Conservation (phyloP, 2,113 vertebrate genomes). For the Pao palembangensis region DNA sequence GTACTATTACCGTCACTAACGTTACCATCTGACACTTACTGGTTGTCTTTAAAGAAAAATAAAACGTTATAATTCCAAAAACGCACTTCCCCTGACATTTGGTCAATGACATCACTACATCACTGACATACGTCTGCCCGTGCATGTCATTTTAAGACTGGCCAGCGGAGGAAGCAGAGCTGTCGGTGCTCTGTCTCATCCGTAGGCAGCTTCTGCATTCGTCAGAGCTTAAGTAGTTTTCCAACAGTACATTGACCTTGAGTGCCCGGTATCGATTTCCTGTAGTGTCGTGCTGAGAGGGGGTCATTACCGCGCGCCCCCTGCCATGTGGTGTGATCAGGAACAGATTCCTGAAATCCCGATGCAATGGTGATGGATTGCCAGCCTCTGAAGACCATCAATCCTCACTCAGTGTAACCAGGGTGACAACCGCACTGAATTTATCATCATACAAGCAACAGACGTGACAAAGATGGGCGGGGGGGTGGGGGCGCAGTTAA, state of each 20-base stretch:
- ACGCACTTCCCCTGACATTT: no score
- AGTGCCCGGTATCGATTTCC: slow-evolving; percentile 94
- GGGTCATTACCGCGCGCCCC: slow-evolving; percentile 89
- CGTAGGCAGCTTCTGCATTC: slow-evolving; percentile 81
- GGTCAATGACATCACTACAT: no score
- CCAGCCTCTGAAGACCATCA: slow-evolving; percentile 83
- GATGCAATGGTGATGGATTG: slow-evolving; percentile 88
- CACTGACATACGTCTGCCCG: slow-evolving; percentile 3
- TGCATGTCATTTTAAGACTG: slow-evolving; percentile 21
- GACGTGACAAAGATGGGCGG: slow-evolving; percentile 50
- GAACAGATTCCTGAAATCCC: slow-evolving; percentile 95
- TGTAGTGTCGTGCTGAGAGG: slow-evolving; percentile 84
- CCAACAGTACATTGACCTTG: slow-evolving; percentile 99
- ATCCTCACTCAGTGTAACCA: slow-evolving; percentile 82
- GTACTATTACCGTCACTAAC: no score
- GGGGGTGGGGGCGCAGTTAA: slow-evolving; percentile 8
- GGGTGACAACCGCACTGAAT: slow-evolving; percentile 88
- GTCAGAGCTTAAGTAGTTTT: slow-evolving; percentile 95
- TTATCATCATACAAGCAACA: slow-evolving; percentile 81
- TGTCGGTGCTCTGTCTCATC: slow-evolving; percentile 85
- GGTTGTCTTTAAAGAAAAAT: no score
- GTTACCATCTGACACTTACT: no score
- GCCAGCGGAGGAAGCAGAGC: slow-evolving; percentile 37
- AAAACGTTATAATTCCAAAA: no score
- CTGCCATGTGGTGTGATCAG: slow-evolving; percentile 85